These are phyloP conservation scores for Galerucella pusilla DNA, from an alignment of 2,888 invertebrate genomes.

Conservation along the genomic window DNA sequence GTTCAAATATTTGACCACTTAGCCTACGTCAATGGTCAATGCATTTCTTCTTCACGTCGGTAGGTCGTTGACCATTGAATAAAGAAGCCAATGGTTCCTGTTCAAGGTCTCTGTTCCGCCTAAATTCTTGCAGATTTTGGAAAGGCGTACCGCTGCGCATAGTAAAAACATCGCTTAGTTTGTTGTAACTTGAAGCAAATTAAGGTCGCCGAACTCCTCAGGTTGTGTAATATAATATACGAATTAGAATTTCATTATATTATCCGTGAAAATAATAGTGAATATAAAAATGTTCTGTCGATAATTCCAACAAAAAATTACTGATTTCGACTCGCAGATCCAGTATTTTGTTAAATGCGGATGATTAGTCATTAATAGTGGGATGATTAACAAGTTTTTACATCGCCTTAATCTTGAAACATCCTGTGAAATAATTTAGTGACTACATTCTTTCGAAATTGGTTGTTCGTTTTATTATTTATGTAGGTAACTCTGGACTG, in stretches of 20 bases:
- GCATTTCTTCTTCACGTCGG: constrained; percentile 36
- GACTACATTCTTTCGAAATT: no score
- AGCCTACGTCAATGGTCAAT: constrained; percentile 17
- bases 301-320: background rate
- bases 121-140: constrained; percentile 42
- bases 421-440: no score
- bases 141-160: constrained; percentile 34
- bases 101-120: constrained; percentile 43
- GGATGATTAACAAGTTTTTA: no score
- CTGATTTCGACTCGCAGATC: no score
- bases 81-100: constrained; percentile 42
- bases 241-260: background rate
- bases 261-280: background rate
- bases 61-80: constrained; percentile 44
- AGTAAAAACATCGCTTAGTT: constrained; percentile 24
- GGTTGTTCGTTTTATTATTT: no score
- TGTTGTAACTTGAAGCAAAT: constrained; percentile 21
- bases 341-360: no score
- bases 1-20: constrained; percentile 1
- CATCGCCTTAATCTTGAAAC: no score
- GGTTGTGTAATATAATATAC: background rate
- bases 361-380: no score
- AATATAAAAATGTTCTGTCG: background rate
- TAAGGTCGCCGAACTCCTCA: constrained; percentile 29
- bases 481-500: no score